These are phyloP conservation scores for Papilio dardanus DNA, from an alignment of 1,140 invertebrate species.

Conservation along the genomic window DNA sequence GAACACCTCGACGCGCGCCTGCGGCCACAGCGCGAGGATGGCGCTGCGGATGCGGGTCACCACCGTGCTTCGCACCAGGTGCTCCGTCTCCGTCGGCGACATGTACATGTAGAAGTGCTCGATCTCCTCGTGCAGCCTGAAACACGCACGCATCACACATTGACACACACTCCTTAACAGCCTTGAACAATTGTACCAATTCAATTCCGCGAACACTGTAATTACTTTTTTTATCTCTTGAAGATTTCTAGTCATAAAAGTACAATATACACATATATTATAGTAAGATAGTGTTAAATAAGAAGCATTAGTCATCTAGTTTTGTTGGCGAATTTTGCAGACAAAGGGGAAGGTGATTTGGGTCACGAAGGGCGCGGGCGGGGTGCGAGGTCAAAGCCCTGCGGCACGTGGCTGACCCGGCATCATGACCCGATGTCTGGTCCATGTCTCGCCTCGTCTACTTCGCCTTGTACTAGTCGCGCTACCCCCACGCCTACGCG, in stretches of 20 bases:
- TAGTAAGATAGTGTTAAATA: not conserved
- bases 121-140: constrained; percentile 97
- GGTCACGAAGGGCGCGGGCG: not conserved
- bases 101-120: constrained; percentile 98
- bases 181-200: too few species aligned
- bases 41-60: constrained; percentile 94
- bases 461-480: too few species aligned
- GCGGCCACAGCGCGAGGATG: constrained; percentile 93
- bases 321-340: not conserved
- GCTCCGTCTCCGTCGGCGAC: constrained; percentile 95
- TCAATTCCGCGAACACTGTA: not conserved
- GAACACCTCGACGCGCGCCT: constrained; percentile 97
- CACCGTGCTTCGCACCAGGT: constrained; percentile 92
- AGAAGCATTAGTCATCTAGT: not conserved
- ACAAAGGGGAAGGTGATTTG: not conserved
- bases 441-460: constrained; percentile 15
- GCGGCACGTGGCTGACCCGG: constrained; percentile 6
- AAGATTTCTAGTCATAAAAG: too few species aligned
- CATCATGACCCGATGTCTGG: constrained; percentile 16
- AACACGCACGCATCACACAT: constrained; percentile 44
- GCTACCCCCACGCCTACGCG: not conserved
- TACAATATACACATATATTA: not conserved
- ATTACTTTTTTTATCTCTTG: too few species aligned
- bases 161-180: constrained; percentile 22
- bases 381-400: constrained; percentile 15